These are phyloP conservation scores for Sebastes matsubarae DNA, from an alignment of 2,797 vertebrate species.

Conservation along the genomic window DNA sequence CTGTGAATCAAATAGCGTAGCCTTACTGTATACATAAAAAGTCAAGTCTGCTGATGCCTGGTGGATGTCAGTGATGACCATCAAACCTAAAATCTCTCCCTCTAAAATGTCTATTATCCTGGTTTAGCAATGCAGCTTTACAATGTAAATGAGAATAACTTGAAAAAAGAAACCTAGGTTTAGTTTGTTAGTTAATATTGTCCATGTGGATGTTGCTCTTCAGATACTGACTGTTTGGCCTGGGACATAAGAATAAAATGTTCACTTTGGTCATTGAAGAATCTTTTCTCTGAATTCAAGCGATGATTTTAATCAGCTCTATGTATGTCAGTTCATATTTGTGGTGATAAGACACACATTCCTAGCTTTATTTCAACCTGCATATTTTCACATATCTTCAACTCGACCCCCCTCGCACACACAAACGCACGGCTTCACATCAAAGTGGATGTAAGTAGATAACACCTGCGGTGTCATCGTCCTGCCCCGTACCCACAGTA, in stretches of 20 bases:
- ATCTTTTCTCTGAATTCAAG: background rate
- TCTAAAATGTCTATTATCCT: background rate
- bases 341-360: background rate
- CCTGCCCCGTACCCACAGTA: constrained; percentile 28
- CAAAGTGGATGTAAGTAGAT: constrained; percentile 49
- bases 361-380: background rate
- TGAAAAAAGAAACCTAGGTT: background rate
- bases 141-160: background rate
- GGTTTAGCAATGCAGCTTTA: background rate
- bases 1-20: too few species aligned
- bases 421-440: constrained; percentile 17
- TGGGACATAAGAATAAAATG: background rate
- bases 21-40: too few species aligned
- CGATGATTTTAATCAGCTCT: background rate
- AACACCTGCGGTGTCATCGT: constrained; percentile 58
- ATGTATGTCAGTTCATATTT: background rate
- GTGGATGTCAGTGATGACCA: background rate
- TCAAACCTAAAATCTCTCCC: background rate
- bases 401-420: background rate
- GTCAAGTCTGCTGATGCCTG: background rate
- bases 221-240: too few species aligned
- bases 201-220: too few species aligned
- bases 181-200: background rate
- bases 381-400: background rate
- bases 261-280: background rate